phyloP scores from a whole-genome alignment of 1,140 invertebrate genomes.

The Drosophila setifemur region DNA sequence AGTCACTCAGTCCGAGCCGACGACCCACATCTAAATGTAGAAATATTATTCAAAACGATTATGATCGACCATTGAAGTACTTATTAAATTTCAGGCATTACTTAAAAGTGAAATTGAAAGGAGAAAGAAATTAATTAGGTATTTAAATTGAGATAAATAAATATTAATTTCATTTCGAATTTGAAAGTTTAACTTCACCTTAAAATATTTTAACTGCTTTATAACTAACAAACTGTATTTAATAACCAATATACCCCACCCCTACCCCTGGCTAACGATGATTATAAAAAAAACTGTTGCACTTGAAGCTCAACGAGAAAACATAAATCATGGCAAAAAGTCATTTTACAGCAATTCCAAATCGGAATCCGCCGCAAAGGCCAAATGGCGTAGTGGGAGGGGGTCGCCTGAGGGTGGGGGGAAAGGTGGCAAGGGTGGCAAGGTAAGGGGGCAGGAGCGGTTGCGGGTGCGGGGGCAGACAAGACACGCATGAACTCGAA shows the following conservation, averaged over 20 bases:
- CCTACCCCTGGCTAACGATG: no score
- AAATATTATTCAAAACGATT: background rate
- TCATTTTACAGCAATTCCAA: constrained; percentile 19
- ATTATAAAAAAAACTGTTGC: constrained; percentile 32
- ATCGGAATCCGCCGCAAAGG: constrained; percentile 32
- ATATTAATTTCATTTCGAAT: background rate
- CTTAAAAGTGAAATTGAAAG: no score
- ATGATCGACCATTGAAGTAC: constrained; percentile 1
- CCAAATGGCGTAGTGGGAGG: constrained; percentile 4
- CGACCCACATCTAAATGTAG: constrained; percentile 41
- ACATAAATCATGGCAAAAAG: constrained; percentile 70
- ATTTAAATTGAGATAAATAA: no score
- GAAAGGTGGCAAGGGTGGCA: no score
- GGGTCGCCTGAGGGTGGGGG: no score
- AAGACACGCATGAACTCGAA: constrained; percentile 42
- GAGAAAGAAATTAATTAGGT: no score
- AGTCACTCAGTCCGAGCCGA: no score
- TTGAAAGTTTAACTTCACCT: background rate
- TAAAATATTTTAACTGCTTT: background rate
- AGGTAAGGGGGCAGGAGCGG: background rate
- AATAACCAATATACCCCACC: background rate
- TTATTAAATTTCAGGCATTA: no score
- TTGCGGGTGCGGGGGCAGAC: background rate
- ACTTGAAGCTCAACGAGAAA: constrained; percentile 58
- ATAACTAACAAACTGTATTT: background rate